A percentile compares a stretch with the other conserved stretches of the same genome.
Evolutionary conservation across 2,888 invertebrate species (phyloP).

Genomic region (Hartigia nigra): DNA sequence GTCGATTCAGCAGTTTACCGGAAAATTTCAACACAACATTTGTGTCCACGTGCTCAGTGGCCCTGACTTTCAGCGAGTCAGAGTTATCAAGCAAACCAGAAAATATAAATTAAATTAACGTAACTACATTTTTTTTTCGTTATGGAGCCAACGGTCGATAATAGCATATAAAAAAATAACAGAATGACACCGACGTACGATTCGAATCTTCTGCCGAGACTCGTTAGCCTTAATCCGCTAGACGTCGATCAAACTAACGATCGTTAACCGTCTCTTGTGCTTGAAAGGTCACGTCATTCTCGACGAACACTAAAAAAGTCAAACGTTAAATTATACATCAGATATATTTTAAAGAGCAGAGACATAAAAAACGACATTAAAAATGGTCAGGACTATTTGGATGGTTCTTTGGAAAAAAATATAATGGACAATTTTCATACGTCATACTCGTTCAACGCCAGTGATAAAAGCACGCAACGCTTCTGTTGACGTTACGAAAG

Average conservation of each 20-base stretch:
- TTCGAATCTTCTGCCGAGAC: not conserved
- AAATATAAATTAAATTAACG: not conserved
- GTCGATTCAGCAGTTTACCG: no score
- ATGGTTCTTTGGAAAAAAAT: not conserved
- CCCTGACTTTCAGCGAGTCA: no score
- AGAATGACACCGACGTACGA: not conserved
- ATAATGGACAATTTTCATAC: not conserved
- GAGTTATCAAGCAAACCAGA: no score
- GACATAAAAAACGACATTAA: not conserved
- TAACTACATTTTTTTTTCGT: not conserved
- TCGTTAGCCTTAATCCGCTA: no score
- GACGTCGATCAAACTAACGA: no score
- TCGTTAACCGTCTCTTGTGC: no score
- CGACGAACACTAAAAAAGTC: no score
- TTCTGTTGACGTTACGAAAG: conserved; percentile 6
- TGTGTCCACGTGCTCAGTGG: no score
- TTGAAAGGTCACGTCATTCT: no score
- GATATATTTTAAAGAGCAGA: not conserved
- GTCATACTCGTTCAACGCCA: not conserved
- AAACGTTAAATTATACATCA: no score
- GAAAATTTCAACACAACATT: no score
- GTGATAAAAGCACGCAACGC: not conserved
- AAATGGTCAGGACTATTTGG: not conserved
- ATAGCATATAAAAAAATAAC: not conserved
- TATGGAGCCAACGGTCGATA: no score